Percentiles rank a stretch among this genome's conserved stretches.
phyloP scores from a whole-genome alignment of 1,140 invertebrate species.

The Scaptomyza hsui region DNA sequence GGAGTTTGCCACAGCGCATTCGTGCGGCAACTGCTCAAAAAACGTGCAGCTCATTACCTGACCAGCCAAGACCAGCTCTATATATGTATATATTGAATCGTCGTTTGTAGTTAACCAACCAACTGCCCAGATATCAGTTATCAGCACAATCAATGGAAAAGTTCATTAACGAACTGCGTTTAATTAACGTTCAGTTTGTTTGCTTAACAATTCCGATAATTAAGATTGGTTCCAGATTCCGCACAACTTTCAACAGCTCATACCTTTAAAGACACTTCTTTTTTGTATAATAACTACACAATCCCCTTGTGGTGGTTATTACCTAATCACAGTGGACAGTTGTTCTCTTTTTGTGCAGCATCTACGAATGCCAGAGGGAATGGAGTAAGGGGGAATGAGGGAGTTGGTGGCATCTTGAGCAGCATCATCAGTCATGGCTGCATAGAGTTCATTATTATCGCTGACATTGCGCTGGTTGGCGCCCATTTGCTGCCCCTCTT shows the following conservation, averaged over 20 bases:
- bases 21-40: constrained; percentile 58
- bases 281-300: constrained; percentile 12
- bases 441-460: constrained; percentile 76
- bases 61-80: constrained; percentile 20
- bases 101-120: not conserved
- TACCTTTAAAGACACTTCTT: no score
- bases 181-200: constrained; percentile 65
- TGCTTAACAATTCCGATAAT: constrained; percentile 13
- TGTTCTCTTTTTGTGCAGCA: constrained; percentile 56
- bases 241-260: no score
- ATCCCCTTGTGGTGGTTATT: constrained; percentile 15
- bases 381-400: not conserved
- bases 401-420: constrained; percentile 5
- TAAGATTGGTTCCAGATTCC: not conserved
- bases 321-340: constrained; percentile 69
- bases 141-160: constrained; percentile 56
- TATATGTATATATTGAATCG: not conserved
- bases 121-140: constrained; percentile 20
- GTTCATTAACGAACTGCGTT: constrained; percentile 52
- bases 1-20: constrained; percentile 44
- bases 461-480: constrained; percentile 52
- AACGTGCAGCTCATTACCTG: constrained; percentile 72
- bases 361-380: constrained; percentile 4
- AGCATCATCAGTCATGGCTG: constrained; percentile 75
- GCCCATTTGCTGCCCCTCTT: not conserved